Conservation (phyloP, 2,797 vertebrate genomes). For the Coluber constrictor region DNA sequence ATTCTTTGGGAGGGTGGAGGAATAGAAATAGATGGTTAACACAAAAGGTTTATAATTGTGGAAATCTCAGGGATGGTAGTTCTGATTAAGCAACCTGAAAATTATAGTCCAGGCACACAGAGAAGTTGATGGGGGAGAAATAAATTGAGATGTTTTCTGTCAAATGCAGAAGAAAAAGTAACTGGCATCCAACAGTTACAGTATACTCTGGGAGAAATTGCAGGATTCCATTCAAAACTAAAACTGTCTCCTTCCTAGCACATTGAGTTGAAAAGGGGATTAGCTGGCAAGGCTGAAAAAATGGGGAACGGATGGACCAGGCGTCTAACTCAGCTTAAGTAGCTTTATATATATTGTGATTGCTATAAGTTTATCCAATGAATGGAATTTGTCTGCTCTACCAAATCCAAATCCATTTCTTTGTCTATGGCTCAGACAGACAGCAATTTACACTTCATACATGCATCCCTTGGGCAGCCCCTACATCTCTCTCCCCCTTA, state of each 20-base stretch:
- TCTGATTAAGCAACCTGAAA: conserved; percentile 13
- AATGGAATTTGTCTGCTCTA: not conserved
- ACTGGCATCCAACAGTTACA: not conserved
- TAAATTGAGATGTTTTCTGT: not conserved
- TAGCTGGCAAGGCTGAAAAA: not conserved
- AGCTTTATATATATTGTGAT: not conserved
- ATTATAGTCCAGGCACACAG: not conserved
- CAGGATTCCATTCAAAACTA: not conserved
- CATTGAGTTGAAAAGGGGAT: not conserved
- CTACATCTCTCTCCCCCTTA: not conserved
- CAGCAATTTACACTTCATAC: not conserved
- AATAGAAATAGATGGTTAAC: not conserved
- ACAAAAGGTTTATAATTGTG: conserved; percentile 25
- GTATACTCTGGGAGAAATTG: not conserved
- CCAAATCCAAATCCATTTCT: not conserved
- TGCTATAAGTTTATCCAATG: not conserved
- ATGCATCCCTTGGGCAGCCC: not conserved
- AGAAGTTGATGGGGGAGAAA: not conserved
- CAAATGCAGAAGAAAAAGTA: not conserved
- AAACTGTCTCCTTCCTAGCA: not conserved
- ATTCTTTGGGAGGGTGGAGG: not conserved
- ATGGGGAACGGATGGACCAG: not conserved
- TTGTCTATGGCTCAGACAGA: not conserved
- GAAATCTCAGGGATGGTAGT: not conserved
- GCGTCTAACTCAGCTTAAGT: not conserved